Base-by-base conservation (phyloP, 2,113 vertebrate genomes). In the Conger conger region DNA sequence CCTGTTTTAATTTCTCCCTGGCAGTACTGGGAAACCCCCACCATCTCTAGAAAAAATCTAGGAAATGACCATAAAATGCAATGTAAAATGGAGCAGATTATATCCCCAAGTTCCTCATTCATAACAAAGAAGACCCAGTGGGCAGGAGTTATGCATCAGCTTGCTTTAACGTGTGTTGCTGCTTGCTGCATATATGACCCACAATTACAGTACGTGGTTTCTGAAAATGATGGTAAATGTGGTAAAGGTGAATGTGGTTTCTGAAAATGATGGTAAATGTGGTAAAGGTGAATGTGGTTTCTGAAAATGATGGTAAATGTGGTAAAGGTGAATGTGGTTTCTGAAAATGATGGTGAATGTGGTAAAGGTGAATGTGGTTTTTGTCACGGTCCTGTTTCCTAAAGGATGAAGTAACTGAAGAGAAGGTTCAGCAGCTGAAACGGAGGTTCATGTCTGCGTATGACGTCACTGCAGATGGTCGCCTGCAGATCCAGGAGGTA, bases 401-500 rank as follows among this genome's bases (percentile, higher is more conserved):
- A 18, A 8, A 99, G 98, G 94, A 94, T 17, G 88, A 93, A 20
- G 88, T 94, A 89, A 95, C 95, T 13, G 95, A 96, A 83, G 96
- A 96, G 86, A 88, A 90, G 50, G 92, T 97, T 53, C 94, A 94
- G 89, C 93, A 89, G 81, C 82, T 97, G 91, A 99, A 99, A 90
- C 88, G 97, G 86, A 92, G 94, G 45, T 96, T 98, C 37, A 94
- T 96, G 96, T 95, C 96, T 0, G 86, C 94, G 53, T 97, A 96
- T 0, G 88, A 96, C 9, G 87, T 93, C 82, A 95, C 95, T 0
- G 81, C 96, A 63, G 97, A 97, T 2, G 97, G 96, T 54, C 95
- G 85, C 37, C 90, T 98, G 57, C 94, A 94, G 90, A 98, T 99
- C 87, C 95, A 98, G 82, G 96, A 99, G 97, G 98, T 99, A 94